Base-by-base conservation (phyloP, 2,888 invertebrate species). In the Druceiella hillmani region DNA sequence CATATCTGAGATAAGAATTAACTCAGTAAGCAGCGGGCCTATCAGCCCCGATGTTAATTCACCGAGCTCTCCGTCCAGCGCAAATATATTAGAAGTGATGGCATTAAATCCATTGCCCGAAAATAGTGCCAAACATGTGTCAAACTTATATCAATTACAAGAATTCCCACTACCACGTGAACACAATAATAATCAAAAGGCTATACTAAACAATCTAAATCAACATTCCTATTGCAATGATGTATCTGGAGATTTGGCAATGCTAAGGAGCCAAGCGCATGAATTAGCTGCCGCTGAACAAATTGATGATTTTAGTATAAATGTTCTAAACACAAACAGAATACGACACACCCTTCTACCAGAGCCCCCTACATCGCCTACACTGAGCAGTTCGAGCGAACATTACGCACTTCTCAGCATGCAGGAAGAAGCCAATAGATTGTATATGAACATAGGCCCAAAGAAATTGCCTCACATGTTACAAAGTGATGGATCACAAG, bases 71-170 rank as follows among this genome's bases (percentile, higher is more conserved):
- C 64, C 76, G 26, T 75, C 74, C 15, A 77, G 73, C 58, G 69
- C 64, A 33, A 71, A 76, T 44, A 71, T 74, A 40, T 56, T 74
- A 27, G 76, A 75, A 53, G 71, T 75, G 1, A 74, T 72, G 57
- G 70, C 74, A 2, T 53, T 76, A 9, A 67, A 70, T 48, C 69
- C 72, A 25, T 56, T 65, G 27, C 51, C 66, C 17, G 57, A 65
- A 52, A 50, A 58, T 35, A 55, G 58, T 51, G 52, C 52, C 38
- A 64, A 59, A 46, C 69, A 69, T 48, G 66, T 66, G 11, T 65
- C 74, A 25, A 78, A 78, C 59, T 59, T 78, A 2, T 78, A 77
- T 52, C 75, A 76, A 49, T 46, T 70, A 9, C 66, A 43, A 40
- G 77, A 76, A 40, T 75, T 76, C 51, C 76, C 74, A 3, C 29